Conservation (phyloP, 2,797 vertebrate species). For the Bufotes viridis region DNA sequence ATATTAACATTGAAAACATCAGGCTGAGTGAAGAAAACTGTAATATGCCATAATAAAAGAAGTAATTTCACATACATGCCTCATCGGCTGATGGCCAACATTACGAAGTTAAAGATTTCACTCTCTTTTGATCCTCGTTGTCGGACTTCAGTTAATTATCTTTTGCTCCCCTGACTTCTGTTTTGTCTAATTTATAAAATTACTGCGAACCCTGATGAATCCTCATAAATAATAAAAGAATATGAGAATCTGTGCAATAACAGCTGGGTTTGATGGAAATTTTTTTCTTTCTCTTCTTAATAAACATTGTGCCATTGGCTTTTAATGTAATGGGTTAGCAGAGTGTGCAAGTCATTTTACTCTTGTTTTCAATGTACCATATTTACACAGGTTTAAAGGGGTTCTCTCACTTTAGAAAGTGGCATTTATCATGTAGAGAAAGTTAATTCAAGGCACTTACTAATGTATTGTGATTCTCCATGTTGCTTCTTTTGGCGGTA, state of each 20-base stretch:
- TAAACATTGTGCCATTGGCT: too few species aligned
- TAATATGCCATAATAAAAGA: constrained; percentile 34
- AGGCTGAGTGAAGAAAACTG: neutral
- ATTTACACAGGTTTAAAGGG: constrained; percentile 5
- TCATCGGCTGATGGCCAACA: neutral
- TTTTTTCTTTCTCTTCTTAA: neutral
- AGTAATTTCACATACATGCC: neutral
- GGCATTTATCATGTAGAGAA: too few species aligned
- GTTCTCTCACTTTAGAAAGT: too few species aligned
- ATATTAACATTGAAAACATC: constrained; percentile 19
- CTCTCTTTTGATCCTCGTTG: neutral
- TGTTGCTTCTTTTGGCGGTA: too few species aligned
- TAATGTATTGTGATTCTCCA: too few species aligned
- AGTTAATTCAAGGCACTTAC: too few species aligned
- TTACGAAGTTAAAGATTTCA: constrained; percentile 28
- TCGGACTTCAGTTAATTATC: constrained; percentile 49
- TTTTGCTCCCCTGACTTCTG: neutral
- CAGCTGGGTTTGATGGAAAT: neutral
- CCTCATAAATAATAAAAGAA: constrained; percentile 51
- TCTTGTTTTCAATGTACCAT: neutral
- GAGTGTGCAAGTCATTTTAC: neutral
- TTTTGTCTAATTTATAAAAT: constrained; percentile 56
- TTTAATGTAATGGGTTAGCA: neutral
- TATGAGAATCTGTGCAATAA: neutral
- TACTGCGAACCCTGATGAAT: constrained; percentile 31